A percentile compares a stretch with the other conserved stretches of the same genome.
Conservation (phyloP, 2,888 invertebrate species). For the Monoplex corrugatus region DNA sequence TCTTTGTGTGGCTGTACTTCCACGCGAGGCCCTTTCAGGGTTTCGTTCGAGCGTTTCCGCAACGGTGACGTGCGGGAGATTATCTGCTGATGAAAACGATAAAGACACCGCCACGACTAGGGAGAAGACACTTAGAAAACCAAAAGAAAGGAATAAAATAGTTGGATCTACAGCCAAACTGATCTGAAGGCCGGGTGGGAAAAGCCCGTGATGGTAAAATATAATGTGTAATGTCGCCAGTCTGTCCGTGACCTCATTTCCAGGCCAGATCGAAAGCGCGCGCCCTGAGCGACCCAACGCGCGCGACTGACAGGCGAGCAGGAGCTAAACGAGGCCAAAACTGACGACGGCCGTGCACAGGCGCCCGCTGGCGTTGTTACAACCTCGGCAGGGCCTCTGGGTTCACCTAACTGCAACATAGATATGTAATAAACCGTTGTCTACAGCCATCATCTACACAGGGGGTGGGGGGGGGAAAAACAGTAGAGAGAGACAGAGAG, state of each 20-base stretch:
- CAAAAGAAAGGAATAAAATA: neutral
- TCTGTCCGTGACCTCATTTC: neutral
- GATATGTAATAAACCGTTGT: neutral
- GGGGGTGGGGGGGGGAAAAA: too few relatives aligned
- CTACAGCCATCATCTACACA: too few relatives aligned
- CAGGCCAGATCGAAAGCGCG: slow-evolving; percentile 14
- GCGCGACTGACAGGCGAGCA: neutral
- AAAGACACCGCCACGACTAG: neutral
- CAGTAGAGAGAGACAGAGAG: too few relatives aligned
- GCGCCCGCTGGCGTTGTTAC: too few relatives aligned
- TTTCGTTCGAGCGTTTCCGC: neutral
- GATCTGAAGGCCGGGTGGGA: neutral
- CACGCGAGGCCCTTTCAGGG: slow-evolving; percentile 44
- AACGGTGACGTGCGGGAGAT: neutral
- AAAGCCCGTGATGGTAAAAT: neutral
- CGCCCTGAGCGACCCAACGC: neutral
- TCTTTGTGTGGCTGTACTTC: slow-evolving; percentile 36
- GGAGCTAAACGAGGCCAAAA: neutral
- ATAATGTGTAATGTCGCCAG: neutral
- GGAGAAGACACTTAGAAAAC: neutral
- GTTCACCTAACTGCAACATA: neutral
- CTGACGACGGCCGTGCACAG: too few relatives aligned
- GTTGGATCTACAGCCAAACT: too few relatives aligned
- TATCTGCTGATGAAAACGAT: neutral
- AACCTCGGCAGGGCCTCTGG: neutral